These are phyloP conservation scores for Cetonia aurata DNA, from an alignment of 2,888 invertebrate genomes.

Conservation along the genomic window DNA sequence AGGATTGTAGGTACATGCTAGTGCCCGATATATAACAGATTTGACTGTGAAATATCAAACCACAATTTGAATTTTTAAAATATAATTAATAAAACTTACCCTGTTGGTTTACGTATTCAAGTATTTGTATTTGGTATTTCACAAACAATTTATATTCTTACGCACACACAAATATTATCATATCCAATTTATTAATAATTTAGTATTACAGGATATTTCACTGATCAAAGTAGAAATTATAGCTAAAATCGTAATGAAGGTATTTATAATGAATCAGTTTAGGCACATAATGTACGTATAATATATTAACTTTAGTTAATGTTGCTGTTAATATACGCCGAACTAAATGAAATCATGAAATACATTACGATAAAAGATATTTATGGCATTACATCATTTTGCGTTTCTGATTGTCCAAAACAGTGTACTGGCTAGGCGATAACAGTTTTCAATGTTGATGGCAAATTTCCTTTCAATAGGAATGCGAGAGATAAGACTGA, in stretches of 20 bases:
- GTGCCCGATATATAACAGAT: no score
- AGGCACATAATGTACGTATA: neutral
- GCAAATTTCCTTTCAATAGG: constrained; percentile 28
- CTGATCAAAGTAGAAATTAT: no score
- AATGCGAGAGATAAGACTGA: constrained; percentile 2
- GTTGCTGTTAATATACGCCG: neutral
- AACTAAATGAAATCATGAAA: constrained; percentile 20
- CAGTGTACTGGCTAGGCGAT: constrained; percentile 2
- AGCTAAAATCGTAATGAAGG: no score
- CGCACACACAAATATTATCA: neutral
- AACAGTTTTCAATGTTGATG: constrained; percentile 14
- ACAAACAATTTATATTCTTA: neutral
- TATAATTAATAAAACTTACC: neutral
- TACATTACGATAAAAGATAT: constrained; percentile 15
- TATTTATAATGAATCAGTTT: neutral
- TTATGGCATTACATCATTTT: constrained; percentile 20
- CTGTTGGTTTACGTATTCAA: neutral
- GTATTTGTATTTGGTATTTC: neutral
- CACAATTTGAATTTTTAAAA: no score
- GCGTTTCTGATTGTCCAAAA: constrained; percentile 13
- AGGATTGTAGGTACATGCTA: no score
- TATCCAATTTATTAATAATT: no score
- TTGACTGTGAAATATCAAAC: no score
- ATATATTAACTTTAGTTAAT: neutral
- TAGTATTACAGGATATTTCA: no score